phyloP scores from a whole-genome alignment of 30 jellyfish, hydroid and myxozoan species.

The Rhopilema esculentum region DNA sequence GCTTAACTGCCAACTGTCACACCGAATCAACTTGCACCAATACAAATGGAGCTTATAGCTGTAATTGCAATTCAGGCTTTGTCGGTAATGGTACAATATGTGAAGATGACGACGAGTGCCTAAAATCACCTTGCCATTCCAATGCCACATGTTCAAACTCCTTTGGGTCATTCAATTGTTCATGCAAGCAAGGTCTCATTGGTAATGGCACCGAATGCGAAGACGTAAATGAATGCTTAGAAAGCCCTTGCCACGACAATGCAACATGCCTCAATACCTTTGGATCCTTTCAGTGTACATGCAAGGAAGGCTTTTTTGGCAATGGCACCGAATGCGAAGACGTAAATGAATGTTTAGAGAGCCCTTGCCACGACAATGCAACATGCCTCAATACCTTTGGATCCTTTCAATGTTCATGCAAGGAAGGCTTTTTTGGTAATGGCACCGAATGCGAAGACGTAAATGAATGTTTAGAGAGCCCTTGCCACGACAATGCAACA shows the following conservation, averaged over 20 bases:
- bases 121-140: not conserved
- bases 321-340: conserved; percentile 5
- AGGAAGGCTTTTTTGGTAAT: not conserved
- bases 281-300: conserved; percentile 3
- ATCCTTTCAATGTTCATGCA: not conserved
- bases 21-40: not conserved
- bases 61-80: not conserved
- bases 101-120: not conserved
- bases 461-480: not conserved
- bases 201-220: not conserved
- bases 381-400: not conserved
- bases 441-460: not conserved
- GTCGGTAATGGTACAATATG: not conserved
- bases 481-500: not conserved
- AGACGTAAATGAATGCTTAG: conserved; percentile 13
- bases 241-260: conserved; percentile 17
- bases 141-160: not conserved
- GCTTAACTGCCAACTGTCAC: not conserved
- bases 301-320: conserved; percentile 11
- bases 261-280: conserved; percentile 4
- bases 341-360: not conserved
- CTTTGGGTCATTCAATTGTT: not conserved
- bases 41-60: not conserved
- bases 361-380: not conserved
- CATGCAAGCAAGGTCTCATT: not conserved